Base-by-base conservation (phyloP, 2,888 invertebrate genomes). In the Agrotis clavis region DNA sequence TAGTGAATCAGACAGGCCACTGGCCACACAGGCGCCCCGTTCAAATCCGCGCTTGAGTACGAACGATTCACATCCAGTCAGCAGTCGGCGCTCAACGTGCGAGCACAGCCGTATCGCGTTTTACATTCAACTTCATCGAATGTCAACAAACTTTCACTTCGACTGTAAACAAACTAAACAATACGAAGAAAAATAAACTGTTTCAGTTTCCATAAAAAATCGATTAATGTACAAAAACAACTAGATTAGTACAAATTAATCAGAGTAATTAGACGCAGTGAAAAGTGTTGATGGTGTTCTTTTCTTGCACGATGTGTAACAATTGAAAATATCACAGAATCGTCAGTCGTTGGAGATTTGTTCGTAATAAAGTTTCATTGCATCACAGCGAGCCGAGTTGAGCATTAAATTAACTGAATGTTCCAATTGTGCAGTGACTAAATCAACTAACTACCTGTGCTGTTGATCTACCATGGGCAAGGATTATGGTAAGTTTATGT, bases 401-500 rank as follows among this genome's bases (percentile, higher is more conserved):
- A 71, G 51, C 51, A 69, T 79, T 78, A 61, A 72, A 85, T 81
- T 81, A 65, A 64, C 71, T 74, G 71, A 77, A 81, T 77, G 71
- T 67, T 69, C 65, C 69, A 77, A 81, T 68, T 71, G 84, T 81
- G 85, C 71, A 77, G 71, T 72, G 77, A 81, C 67, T 84, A 78
- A 81, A 72, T 71, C 62, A 77, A 71, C 51, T 75, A 63, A 69
- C 41, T 64, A 71, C 35, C 56, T 67, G 67, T 57, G 63, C 25
- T 69, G 60, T 47, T 79, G 53, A 74, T 57, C 54, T 53, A 74
- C 67, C 19, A 94, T 94, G 94, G 92, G 91, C 69, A 94, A 94
- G 87, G 92, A 93, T 84, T 94, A 92, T 78, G 94, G 94, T 94
- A 84, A 89, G 92, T 90, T 63, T 9, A 54, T 76, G 21, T 70